Evolutionary conservation across 1,140 invertebrate species (phyloP), one percentile per base, ranked within the genome.

Genomic region (Himalopsyche phryganea): DNA sequence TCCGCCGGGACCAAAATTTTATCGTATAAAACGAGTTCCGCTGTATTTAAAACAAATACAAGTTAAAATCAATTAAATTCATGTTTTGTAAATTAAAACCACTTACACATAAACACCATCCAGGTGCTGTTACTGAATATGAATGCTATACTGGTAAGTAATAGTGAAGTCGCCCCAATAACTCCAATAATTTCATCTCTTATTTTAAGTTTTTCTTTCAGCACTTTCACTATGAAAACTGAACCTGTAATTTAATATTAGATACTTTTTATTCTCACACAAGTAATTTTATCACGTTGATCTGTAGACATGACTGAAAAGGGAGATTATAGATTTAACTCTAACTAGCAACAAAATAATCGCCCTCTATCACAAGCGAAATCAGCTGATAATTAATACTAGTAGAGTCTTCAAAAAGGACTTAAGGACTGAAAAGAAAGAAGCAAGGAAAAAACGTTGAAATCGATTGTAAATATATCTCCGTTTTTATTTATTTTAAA

Each of bases 141-240:
- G 1, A 78, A 69, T 2, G 70, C 69, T 1, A 66, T 62, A 0
- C 69, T 68, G 2, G 70, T 67, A 1, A 71, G 42, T 5, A 73
- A 49, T 15, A 71, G 69, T 0, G 76, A 76, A 0, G 66, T 15
- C 28, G 70, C 73, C 47, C 74, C 75, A 0, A 78, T 48, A 3
- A 69, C 66, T 0, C 76, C 76, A 4, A 78, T 73, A n/a, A 62
- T 58, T 50, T 72, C 73, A 48, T 77, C 74, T 0, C 69, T 65
- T 1, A 76, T 57, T 0, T 66, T 55, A 7, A 75, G 41, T 1
- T 68, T 66, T 7, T 70, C 61, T 62, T 76, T 76, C 18, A 77
- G 50, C 11, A 76, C 50, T 13, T 69, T 69, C 10, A 77, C 60
- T 13, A 76, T 77, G 20, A 75, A 49, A 5, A 76, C 51, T 0